Base-by-base conservation (phyloP, 2,113 vertebrate species). In the Pelecanoides urinatrix region DNA sequence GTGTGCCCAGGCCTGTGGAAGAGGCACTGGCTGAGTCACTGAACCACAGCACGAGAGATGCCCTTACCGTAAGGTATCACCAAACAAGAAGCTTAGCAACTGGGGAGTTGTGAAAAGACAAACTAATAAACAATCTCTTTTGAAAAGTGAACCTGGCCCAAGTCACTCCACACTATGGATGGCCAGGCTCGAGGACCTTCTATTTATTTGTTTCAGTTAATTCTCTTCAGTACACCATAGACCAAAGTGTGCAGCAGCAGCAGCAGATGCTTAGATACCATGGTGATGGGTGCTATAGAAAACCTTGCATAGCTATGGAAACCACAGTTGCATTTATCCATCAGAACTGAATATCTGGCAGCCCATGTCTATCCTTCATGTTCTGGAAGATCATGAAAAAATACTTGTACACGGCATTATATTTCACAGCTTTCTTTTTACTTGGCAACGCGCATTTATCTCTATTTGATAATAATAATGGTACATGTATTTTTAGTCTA, bases 401-500 rank as follows among this genome's bases (percentile, higher is more conserved):
- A 79, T 47, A 45, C 91, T 76, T 74, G 56, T 87, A 86, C 66
- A 36, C 6, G 66, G 71, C 91, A 92, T 90, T 96, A 68, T 72
- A 94, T 94, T 92, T 96, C 94, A 91, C 89, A 95, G 91, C 91
- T 95, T 95, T 94, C 96, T 94, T 92, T 92, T 86, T 72, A 92
- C 95, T 96, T 95, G 96, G 94, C 89, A 96, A 92, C 6, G 4
- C 73, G 94, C 86, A 85, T 70, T 96, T 92, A 92, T 89, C 70
- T 87, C 86, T 91, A 92, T 95, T 95, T 95, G 86, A 97, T 97
- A 94, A 97, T 95, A 96, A 94, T 95, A 95, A 95, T 58, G 86
- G 96, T 87, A 92, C 94, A 88, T 73, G 73, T 97, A 97, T 97
- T 97, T 97, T 97, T 97, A 97, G 96, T 95, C 87, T 87, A 95